Evolutionary conservation across 2,113 vertebrate genomes (phyloP).

Genomic region (Ochotona curzoniae): DNA sequence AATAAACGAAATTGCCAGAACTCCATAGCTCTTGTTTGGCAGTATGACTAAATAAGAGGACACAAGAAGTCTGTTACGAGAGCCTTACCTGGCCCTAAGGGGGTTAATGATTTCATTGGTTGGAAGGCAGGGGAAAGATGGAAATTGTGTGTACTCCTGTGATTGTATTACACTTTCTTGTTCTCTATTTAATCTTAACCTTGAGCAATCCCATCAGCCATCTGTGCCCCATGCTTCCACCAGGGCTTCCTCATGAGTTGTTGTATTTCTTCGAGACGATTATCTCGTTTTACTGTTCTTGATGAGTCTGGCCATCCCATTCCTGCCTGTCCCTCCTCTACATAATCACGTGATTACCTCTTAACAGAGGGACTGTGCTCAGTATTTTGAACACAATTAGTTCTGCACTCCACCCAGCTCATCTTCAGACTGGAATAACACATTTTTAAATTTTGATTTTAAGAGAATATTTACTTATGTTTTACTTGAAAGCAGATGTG

Average conservation of each 20-base stretch:
- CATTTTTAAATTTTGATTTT: not conserved
- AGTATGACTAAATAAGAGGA: not conserved
- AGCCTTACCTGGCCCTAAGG: not conserved
- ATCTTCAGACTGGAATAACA: not conserved
- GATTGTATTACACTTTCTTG: not conserved
- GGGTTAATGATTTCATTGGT: not conserved
- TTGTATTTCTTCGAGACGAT: not conserved
- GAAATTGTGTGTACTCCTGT: too few relatives aligned
- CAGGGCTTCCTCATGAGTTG: not conserved
- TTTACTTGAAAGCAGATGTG: too few relatives aligned
- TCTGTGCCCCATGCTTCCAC: not conserved
- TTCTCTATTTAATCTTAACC: not conserved
- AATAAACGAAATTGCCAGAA: not conserved
- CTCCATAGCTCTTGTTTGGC: not conserved
- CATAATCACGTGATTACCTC: not conserved
- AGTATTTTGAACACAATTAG: not conserved
- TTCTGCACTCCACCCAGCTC: not conserved
- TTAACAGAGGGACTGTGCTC: not conserved
- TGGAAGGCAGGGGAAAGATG: too few relatives aligned
- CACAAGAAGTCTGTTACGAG: not conserved
- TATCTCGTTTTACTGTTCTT: not conserved
- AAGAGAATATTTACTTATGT: not conserved
- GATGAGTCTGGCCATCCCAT: not conserved
- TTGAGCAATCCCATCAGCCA: not conserved
- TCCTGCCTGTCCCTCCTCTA: not conserved